Evolutionary conservation across 2,888 invertebrate species (phyloP).

Genomic region (Brachylomia viminalis): DNA sequence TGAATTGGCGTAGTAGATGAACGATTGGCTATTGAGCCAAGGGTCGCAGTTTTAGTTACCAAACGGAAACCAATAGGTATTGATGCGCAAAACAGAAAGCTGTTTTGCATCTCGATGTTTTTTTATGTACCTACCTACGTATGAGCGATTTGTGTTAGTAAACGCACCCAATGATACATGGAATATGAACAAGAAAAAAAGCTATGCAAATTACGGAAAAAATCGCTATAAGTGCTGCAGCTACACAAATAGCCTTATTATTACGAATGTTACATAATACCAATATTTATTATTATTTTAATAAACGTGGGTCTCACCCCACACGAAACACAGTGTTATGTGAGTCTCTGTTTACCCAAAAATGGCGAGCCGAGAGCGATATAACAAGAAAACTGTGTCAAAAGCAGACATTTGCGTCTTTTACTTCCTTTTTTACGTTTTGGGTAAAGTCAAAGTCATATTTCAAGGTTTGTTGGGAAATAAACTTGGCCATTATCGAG

Average conservation of each 20-base stretch:
- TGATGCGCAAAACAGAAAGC: too few species aligned
- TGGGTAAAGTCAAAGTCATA: conserved; percentile 54
- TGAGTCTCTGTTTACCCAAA: conserved; percentile 26
- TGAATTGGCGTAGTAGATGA: too few species aligned
- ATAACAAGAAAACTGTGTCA: conserved; percentile 53
- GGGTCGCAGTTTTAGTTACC: too few species aligned
- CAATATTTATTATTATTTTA: conserved; percentile 3
- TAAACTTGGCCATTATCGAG: conserved; percentile 17
- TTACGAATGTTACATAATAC: conserved; percentile 1
- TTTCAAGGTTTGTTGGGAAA: conserved; percentile 53
- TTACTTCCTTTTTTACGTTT: conserved; percentile 58
- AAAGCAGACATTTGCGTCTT: conserved; percentile 36
- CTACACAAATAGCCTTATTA: background rate
- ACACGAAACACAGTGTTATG: conserved; percentile 12
- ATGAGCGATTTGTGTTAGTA: background rate
- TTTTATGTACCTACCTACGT: too few species aligned
- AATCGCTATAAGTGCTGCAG: too few species aligned
- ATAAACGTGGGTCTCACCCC: conserved; percentile 4
- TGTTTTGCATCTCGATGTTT: too few species aligned
- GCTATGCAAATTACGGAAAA: background rate
- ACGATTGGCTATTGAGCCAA: too few species aligned
- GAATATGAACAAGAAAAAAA: background rate
- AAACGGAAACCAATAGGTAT: too few species aligned
- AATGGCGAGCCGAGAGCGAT: conserved; percentile 24
- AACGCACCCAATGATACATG: background rate